Evolutionary conservation across 2,113 vertebrate species (phyloP).

Genomic region (Nipponia nippon): DNA sequence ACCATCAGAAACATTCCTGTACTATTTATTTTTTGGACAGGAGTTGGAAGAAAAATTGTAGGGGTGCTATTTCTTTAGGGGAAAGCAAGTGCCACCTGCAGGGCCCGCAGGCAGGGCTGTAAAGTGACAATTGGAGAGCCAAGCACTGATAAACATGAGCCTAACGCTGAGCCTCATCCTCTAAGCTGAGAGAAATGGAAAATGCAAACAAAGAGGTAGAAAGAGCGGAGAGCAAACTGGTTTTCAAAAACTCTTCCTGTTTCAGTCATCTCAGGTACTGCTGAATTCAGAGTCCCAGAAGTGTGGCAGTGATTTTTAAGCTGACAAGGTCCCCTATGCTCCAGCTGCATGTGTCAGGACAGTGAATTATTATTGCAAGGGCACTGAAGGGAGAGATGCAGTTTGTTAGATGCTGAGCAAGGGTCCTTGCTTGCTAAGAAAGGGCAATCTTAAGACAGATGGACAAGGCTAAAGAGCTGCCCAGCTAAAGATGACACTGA

Average conservation of each 20-base stretch:
- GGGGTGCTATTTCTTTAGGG: conserved; percentile 12
- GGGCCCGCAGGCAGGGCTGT: background rate
- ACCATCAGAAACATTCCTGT: conserved; percentile 43
- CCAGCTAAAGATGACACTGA: background rate
- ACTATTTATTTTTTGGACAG: conserved; percentile 30
- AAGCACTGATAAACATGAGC: background rate
- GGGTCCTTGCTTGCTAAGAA: background rate
- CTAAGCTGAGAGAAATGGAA: conserved; percentile 11
- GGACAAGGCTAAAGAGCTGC: background rate
- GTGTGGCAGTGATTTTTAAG: background rate
- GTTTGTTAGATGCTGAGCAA: background rate
- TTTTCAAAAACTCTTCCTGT: conserved; percentile 20
- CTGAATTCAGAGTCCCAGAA: conserved; percentile 11
- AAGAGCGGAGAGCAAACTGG: background rate
- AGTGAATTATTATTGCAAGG: conserved; percentile 4
- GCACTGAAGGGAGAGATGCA: background rate
- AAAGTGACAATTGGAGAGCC: background rate
- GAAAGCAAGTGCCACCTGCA: conserved; percentile 16
- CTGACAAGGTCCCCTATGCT: background rate
- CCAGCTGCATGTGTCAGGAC: background rate
- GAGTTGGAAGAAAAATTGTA: conserved; percentile 22
- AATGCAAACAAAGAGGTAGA: conserved; percentile 48
- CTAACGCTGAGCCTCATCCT: background rate
- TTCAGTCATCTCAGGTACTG: conserved; percentile 19
- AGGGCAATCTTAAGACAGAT: background rate